phyloP scores from a whole-genome alignment of 2,113 vertebrate species.

The Cyprinodon tularosa region DNA sequence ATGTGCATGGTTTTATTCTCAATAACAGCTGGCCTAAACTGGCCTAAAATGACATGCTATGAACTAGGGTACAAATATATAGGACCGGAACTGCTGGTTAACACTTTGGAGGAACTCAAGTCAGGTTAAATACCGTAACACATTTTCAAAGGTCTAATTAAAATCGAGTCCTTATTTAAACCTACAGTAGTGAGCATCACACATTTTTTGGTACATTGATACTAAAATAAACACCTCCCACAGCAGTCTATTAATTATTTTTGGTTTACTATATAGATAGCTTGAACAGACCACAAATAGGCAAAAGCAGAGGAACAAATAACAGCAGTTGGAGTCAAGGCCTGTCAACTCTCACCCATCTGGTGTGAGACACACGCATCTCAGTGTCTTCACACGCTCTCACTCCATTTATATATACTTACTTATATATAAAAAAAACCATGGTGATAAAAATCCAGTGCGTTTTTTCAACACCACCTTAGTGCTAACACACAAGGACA shows the following conservation, averaged over 20 bases:
- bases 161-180: constrained; percentile 53
- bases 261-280: background rate
- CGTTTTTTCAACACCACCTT: no score
- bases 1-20: constrained; percentile 12
- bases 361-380: no score
- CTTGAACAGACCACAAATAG: constrained; percentile 15
- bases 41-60: constrained; percentile 18
- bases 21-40: constrained; percentile 53
- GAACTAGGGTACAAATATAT: constrained; percentile 32
- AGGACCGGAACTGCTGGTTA: constrained; percentile 36
- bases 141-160: constrained; percentile 34
- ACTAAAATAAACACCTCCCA: constrained; percentile 3
- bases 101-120: constrained; percentile 50
- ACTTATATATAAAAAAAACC: no score
- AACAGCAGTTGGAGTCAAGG: constrained; percentile 11
- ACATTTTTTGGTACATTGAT: constrained; percentile 8
- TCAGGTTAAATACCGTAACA: constrained; percentile 37
- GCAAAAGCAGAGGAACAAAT: constrained; percentile 1
- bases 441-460: no score
- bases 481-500: no score
- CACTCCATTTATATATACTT: no score
- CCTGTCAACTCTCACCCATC: constrained; percentile 23
- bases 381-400: no score
- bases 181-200: constrained; percentile 7
- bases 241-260: background rate